Evolutionary conservation across 1,140 invertebrate genomes (phyloP).

Genomic region (Rhynchophorus ferrugineus): DNA sequence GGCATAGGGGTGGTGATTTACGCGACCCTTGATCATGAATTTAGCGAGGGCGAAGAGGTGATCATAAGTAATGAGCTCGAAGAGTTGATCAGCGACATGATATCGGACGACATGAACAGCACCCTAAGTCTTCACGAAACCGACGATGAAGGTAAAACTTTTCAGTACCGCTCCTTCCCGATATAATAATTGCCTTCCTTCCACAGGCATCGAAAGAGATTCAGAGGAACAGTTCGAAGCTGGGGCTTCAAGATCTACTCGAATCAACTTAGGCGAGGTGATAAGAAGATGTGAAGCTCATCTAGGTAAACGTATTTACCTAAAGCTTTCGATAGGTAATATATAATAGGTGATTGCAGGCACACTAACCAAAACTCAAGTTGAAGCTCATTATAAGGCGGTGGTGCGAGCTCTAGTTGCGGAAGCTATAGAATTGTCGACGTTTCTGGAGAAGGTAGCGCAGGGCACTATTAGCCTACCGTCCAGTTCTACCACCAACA

Average conservation of each 20-base stretch:
- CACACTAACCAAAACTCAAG: conserved; percentile 40
- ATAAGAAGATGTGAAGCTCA: conserved; percentile 53
- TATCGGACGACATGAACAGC: conserved; percentile 46
- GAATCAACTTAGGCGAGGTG: conserved; percentile 32
- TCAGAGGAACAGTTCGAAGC: conserved; percentile 63
- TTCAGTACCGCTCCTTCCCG: not conserved
- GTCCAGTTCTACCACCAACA: conserved; percentile 46
- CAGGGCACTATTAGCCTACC: conserved; percentile 53
- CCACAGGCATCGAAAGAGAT: conserved; percentile 69
- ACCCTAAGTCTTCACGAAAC: conserved; percentile 52
- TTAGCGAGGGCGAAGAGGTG: conserved; percentile 68
- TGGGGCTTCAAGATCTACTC: conserved; percentile 22
- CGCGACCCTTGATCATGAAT: conserved; percentile 62
- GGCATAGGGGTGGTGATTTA: conserved; percentile 77
- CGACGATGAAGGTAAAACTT: conserved; percentile 63
- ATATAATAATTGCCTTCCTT: not conserved
- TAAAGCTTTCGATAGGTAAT: not conserved
- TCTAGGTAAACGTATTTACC: conserved; percentile 36
- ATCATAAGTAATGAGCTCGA: conserved; percentile 78
- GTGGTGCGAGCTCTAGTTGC: conserved; percentile 85
- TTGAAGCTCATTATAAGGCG: conserved; percentile 80
- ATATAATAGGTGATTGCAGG: conserved; percentile 29
- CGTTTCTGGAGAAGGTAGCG: conserved; percentile 79
- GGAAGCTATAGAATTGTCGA: conserved; percentile 81
- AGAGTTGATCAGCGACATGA: conserved; percentile 77